Evolutionary conservation across 2,888 invertebrate species (phyloP), one percentile per base, ranked within the genome.

Genomic region (Malacosoma neustria): DNA sequence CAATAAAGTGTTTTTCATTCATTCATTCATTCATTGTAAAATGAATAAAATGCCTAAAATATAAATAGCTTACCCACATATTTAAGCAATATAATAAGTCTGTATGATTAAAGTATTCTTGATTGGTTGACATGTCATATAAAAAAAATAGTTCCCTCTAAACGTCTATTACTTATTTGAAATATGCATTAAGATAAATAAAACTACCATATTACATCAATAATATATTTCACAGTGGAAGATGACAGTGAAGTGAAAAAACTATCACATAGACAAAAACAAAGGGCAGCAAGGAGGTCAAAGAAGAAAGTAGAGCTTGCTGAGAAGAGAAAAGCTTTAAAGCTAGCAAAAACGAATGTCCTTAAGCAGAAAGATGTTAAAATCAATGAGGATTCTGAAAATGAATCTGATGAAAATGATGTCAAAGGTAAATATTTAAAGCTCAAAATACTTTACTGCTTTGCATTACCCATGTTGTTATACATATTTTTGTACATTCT

Each of bases 211-310:
- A 13, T 29, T 29, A 22, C 11, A 4, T 30, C n/a, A 13, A 11
- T 3, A 11, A 34, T 32, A 6, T 30, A 7, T 7, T 36, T 72
- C 66, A 4, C 51, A 82, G 84, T 88, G 46, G 77, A 80, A 30
- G 72, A 86, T 61, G 89, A 87, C 37, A 87, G 88, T 43, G 76
- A 76, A 14, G 63, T 68, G 14, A 90, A 90, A 51, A 87, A 85
- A 49, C 62, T 93, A 11, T 91, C 91, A 44, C 92, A 90, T 55
- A 87, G 90, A 37, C 93, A 93, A 54, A 91, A 90, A 52, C 90
- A 92, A 61, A 85, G 93, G 34, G 87, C 87, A 6, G 88, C 84
- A 4, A 90, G 91, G 48, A 77, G 93, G 36, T 61, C 72, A 15
- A 86, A 88, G 40, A 89, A 88, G 55, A 88, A 88, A 54, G 61